phyloP scores from a whole-genome alignment of 2,888 invertebrate genomes.

The Melanargia galathea region DNA sequence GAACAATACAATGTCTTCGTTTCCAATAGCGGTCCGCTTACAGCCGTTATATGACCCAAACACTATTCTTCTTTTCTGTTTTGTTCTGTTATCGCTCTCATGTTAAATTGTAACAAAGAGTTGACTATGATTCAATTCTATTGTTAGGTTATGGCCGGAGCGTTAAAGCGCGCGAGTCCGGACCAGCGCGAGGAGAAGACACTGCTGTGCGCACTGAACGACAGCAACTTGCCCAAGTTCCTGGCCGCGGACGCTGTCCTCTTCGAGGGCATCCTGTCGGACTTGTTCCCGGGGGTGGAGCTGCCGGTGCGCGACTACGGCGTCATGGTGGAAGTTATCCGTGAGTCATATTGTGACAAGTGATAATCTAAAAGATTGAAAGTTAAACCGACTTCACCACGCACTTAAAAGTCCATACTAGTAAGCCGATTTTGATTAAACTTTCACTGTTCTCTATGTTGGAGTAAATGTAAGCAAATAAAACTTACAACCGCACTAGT shows the following conservation, averaged over 20 bases:
- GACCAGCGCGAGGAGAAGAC: conserved; percentile 92
- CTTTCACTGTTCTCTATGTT: too few relatives aligned
- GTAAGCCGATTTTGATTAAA: too few relatives aligned
- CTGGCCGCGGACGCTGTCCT: conserved; percentile 91
- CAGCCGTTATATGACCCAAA: too few relatives aligned
- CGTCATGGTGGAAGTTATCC: conserved; percentile 85
- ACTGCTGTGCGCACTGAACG: conserved; percentile 91
- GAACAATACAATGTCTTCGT: too few relatives aligned
- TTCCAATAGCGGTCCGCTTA: too few relatives aligned
- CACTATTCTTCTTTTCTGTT: background rate
- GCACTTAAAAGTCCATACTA: too few relatives aligned
- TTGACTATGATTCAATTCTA: too few relatives aligned
- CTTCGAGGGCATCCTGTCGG: conserved; percentile 94
- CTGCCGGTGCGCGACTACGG: conserved; percentile 92
- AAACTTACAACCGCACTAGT: too few relatives aligned
- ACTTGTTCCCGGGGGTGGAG: conserved; percentile 92
- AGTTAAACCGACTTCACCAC: too few relatives aligned
- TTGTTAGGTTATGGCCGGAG: conserved; percentile 90
- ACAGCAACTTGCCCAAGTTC: conserved; percentile 96
- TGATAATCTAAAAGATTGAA: too few relatives aligned
- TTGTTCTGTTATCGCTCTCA: background rate
- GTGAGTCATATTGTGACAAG: conserved; percentile 58
- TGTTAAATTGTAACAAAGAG: too few relatives aligned
- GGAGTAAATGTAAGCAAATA: too few relatives aligned
- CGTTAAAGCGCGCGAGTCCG: conserved; percentile 91